Conservation (phyloP, 1,140 invertebrate genomes). For the Trinorchestia longiramus region DNA sequence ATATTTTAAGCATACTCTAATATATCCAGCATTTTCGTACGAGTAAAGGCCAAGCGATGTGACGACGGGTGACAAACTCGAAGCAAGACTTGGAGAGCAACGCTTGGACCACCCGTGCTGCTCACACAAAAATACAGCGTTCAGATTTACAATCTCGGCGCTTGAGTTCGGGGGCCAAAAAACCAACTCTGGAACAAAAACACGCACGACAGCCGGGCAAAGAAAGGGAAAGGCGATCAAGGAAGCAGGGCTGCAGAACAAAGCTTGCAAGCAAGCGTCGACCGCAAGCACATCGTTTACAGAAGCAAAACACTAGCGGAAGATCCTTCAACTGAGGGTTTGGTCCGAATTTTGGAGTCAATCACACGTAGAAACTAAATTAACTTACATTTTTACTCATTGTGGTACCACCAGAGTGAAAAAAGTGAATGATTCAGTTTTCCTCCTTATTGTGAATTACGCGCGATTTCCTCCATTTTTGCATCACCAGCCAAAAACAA, state of each 20-base stretch:
- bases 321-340: background rate
- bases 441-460: no score
- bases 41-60: background rate
- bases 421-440: no score
- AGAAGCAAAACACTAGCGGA: background rate
- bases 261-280: background rate
- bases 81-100: background rate
- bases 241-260: background rate
- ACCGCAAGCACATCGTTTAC: background rate
- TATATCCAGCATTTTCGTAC: background rate
- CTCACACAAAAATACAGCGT: background rate
- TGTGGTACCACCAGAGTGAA: no score
- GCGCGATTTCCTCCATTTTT: no score
- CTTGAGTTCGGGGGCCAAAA: background rate
- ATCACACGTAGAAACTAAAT: background rate
- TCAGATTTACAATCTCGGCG: background rate
- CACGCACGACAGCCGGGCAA: background rate
- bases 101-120: background rate
- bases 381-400: no score
- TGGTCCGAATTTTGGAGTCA: background rate
- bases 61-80: background rate
- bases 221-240: background rate
- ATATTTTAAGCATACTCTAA: background rate
- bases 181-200: background rate
- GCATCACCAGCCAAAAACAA: no score